A percentile compares a stretch with the other conserved stretches of the same genome.
These are phyloP conservation scores for Cinclus mexicanus DNA, from an alignment of 2,113 vertebrate genomes.

Conservation along the genomic window DNA sequence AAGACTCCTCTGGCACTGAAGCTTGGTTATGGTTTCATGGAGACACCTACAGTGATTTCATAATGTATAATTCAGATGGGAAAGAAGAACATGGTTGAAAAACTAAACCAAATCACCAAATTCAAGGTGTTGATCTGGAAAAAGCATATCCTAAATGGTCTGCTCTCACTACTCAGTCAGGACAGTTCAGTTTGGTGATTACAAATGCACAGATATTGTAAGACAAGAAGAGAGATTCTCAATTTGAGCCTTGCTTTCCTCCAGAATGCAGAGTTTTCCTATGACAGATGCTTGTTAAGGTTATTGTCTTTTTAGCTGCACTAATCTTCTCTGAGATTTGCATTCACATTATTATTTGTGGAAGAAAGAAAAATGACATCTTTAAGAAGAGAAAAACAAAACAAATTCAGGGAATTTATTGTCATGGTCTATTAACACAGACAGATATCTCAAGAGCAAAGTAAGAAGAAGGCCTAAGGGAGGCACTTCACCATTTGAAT, in stretches of 20 bases:
- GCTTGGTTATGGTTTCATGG: neutral
- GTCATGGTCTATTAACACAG: neutral
- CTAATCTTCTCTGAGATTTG: neutral
- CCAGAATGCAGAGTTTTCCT: neutral
- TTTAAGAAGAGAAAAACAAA: neutral
- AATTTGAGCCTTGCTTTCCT: neutral
- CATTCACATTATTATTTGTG: constrained; percentile 4
- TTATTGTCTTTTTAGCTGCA: neutral
- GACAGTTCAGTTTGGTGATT: neutral
- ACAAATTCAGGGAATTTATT: neutral
- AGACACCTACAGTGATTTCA: neutral
- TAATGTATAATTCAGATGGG: no score
- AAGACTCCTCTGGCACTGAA: no score
- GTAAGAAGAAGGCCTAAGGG: neutral
- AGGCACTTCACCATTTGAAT: neutral
- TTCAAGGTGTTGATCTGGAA: neutral
- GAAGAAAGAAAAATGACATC: neutral
- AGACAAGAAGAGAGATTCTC: neutral
- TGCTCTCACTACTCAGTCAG: neutral
- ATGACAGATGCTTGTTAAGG: neutral
- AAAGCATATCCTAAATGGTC: neutral
- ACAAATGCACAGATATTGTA: neutral
- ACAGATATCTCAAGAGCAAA: neutral
- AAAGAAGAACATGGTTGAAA: neutral
- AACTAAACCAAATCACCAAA: neutral